Evolutionary conservation across 2,113 vertebrate species (phyloP).

Genomic region (Myodes glareolus): DNA sequence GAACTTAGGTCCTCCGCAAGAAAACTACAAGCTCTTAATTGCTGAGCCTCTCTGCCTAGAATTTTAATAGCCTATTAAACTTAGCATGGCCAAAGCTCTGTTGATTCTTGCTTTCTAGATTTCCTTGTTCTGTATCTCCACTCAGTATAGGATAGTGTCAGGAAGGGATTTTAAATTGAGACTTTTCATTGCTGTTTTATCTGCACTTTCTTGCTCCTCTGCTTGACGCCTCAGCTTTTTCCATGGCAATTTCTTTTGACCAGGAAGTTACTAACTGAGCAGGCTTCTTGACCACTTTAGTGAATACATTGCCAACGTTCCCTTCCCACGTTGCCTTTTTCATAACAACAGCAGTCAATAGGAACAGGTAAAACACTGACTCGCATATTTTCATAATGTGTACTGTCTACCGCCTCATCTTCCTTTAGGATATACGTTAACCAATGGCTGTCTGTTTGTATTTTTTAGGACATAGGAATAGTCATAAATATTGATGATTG

Average conservation of each 20-base stretch:
- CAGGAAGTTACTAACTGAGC: neutral
- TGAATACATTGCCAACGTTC: neutral
- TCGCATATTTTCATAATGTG: neutral
- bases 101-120: neutral
- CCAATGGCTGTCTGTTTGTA: neutral
- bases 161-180: neutral
- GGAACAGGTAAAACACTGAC: neutral
- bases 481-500: neutral
- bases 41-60: neutral
- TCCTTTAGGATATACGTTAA: neutral
- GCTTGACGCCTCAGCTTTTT: neutral
- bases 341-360: neutral
- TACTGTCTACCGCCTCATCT: neutral
- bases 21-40: neutral
- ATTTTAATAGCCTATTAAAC: neutral
- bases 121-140: neutral
- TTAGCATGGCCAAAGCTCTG: neutral
- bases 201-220: neutral
- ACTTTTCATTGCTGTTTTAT: neutral
- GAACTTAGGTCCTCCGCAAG: neutral
- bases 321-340: neutral
- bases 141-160: neutral
- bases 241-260: neutral
- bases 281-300: neutral
- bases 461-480: neutral